These are phyloP conservation scores for Trichonephila inaurata DNA, from an alignment of 1,140 invertebrate species.

Conservation along the genomic window DNA sequence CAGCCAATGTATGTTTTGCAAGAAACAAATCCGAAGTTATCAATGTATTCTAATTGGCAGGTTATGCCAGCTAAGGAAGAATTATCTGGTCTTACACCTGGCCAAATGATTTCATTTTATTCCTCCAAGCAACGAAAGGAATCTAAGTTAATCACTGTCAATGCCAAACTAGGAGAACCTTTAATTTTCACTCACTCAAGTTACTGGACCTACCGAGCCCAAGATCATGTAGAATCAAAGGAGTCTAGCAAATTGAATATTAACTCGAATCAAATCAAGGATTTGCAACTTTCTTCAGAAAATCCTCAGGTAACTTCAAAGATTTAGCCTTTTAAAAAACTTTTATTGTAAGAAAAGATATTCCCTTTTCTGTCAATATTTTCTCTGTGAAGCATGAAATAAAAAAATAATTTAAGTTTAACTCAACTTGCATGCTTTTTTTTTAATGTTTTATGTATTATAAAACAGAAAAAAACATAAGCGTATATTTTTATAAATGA, in stretches of 20 bases:
- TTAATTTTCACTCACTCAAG: slow-evolving; percentile 78
- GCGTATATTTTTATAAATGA: too few species aligned
- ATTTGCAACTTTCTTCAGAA: slow-evolving; percentile 18
- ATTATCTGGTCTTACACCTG: slow-evolving; percentile 76
- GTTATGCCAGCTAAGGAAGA: slow-evolving; percentile 79
- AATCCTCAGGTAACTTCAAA: slow-evolving; percentile 50
- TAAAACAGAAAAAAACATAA: too few species aligned
- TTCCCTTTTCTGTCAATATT: too few species aligned
- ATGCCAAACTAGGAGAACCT: slow-evolving; percentile 54
- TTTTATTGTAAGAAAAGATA: too few species aligned
- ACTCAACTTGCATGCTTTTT: too few species aligned
- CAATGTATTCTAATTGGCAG: slow-evolving; percentile 99
- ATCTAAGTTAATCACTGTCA: background rate
- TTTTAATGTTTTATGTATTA: too few species aligned
- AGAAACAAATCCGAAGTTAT: slow-evolving; percentile 90
- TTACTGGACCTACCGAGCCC: slow-evolving; percentile 76
- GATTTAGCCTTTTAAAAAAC: background rate
- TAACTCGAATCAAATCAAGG: slow-evolving; percentile 27
- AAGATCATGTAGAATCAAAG: slow-evolving; percentile 57
- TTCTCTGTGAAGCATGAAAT: too few species aligned
- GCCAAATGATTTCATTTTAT: slow-evolving; percentile 77
- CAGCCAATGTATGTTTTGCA: slow-evolving; percentile 95
- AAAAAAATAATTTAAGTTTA: too few species aligned
- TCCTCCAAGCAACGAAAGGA: slow-evolving; percentile 70
- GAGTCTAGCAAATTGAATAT: background rate